Base-by-base conservation (phyloP, 2,113 vertebrate species). In the Isurus oxyrinchus region DNA sequence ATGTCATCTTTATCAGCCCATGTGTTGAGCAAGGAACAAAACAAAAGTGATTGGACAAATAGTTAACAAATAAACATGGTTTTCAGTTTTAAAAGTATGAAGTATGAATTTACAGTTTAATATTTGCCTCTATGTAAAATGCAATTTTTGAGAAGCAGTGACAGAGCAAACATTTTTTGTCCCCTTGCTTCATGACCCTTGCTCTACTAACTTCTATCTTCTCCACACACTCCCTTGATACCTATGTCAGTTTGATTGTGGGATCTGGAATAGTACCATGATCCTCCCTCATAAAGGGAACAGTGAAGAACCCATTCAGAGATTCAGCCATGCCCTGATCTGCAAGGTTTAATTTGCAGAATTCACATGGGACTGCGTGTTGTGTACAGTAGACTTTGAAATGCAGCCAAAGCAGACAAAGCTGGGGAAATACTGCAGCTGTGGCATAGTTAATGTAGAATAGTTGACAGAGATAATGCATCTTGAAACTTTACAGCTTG, bases 311-410 rank as follows among this genome's bases (percentile, higher is more conserved):
- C 21, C 31, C 63, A 66, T 63, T 94, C 91, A 95, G 94, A 69
- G 21, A 69, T 95, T 44, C 40, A 44, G 63, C 94, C 40, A 53
- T 69, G 94, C 61, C 40, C 66, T 69, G 21, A 93, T 53, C 63
- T 69, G 94, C 66, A 95, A 95, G n/a, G 94, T 95, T 69, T 95
- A 66, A 72, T 69, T 95, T 95, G 40, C 40, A 53, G 94, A 95
- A 95, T 95, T 95, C 94, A 95, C 94, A 69, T 69, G 66, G 94
- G 94, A 69, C 21, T 49, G 21, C 53, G 40, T 69, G n/a, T 95
- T 72, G 63, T 69, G 63, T 95, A 95, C 40, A 95, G 94, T 95
- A 95, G 94, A 95, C 44, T 95, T 95, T 95, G 94, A 69, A 95
- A 95, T 14, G 40, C n/a, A 53, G 94, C 94, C 94, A 95, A 69